Evolutionary conservation across 2,797 vertebrate genomes (phyloP).

Genomic region (Salmo trutta): DNA sequence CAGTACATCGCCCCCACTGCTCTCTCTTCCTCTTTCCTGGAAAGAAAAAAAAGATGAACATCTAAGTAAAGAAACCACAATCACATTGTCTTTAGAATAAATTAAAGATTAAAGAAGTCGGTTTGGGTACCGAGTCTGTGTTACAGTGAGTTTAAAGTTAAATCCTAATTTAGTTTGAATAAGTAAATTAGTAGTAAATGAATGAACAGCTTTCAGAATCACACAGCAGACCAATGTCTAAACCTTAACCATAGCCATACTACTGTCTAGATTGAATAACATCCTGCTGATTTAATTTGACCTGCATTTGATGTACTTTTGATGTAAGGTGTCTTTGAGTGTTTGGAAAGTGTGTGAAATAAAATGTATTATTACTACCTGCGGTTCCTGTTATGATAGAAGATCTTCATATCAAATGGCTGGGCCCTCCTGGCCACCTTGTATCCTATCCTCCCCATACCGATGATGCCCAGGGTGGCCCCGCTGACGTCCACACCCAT

Average conservation of each 20-base stretch:
- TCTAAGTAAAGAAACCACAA: neutral
- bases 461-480: constrained; percentile 77
- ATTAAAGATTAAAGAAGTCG: neutral
- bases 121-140: neutral
- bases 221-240: neutral
- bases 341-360: neutral
- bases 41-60: neutral
- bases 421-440: constrained; percentile 77
- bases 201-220: neutral
- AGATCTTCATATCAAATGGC: constrained; percentile 82
- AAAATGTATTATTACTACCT: constrained; percentile 61
- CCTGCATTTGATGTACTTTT: neutral
- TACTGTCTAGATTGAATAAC: too few species aligned
- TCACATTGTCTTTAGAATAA: too few species aligned
- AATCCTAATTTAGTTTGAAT: neutral
- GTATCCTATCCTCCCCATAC: constrained; percentile 81
- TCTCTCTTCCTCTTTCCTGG: constrained; percentile 70
- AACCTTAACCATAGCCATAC: too few species aligned
- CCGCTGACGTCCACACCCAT: constrained; percentile 74
- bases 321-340: neutral
- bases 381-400: constrained; percentile 78
- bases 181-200: neutral
- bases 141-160: neutral
- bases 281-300: too few species aligned
- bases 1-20: constrained; percentile 77